phyloP scores from a whole-genome alignment of 1,140 invertebrate species.

The Coelopa frigida region DNA sequence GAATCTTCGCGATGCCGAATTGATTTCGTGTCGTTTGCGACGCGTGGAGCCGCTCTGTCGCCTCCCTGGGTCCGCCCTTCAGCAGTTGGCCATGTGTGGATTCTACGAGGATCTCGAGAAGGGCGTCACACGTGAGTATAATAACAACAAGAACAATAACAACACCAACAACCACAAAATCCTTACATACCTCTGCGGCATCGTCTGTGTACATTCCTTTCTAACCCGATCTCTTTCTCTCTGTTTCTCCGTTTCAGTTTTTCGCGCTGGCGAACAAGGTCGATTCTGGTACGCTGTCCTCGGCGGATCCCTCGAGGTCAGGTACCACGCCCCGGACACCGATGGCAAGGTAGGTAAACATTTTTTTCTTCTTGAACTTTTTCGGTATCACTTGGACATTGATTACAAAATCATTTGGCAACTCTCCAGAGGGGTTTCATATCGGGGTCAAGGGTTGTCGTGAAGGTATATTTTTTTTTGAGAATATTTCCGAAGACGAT shows the following conservation, averaged over 20 bases:
- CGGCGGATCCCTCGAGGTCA: conserved; percentile 61
- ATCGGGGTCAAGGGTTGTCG: no score
- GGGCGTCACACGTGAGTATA: conserved; percentile 66
- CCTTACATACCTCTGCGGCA: background rate
- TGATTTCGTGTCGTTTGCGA: conserved; percentile 55
- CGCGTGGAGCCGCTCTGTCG: conserved; percentile 59
- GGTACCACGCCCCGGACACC: conserved; percentile 51
- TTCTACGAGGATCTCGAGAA: conserved; percentile 73
- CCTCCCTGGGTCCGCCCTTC: conserved; percentile 61
- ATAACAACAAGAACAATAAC: background rate
- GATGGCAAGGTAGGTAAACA: conserved; percentile 49
- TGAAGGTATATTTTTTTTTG: no score
- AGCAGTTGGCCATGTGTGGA: conserved; percentile 64
- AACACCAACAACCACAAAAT: background rate
- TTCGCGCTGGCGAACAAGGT: conserved; percentile 67
- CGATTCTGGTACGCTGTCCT: conserved; percentile 73
- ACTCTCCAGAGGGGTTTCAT: no score
- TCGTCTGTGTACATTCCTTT: background rate
- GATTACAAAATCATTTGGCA: no score
- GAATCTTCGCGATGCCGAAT: conserved; percentile 61
- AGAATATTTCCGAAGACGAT: no score
- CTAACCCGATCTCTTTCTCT: background rate
- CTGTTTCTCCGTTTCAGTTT: conserved; percentile 53
- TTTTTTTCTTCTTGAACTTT: background rate
- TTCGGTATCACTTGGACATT: no score